Base-by-base conservation (phyloP, 2,113 vertebrate species). In the Pygoscelis adeliae region DNA sequence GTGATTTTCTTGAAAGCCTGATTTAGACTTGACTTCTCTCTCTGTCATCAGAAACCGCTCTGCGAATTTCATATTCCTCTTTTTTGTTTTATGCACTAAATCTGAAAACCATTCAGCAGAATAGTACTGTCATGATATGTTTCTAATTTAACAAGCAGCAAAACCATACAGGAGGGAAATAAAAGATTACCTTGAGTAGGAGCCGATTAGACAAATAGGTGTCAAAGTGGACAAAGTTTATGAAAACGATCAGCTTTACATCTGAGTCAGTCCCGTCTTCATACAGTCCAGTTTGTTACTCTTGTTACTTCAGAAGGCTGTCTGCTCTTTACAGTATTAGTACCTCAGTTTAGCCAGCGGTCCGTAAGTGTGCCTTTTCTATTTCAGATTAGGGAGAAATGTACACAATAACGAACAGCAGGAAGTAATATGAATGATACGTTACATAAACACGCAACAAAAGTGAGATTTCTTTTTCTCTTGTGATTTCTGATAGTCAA, bases 81-180 rank as follows among this genome's bases (percentile, higher is more conserved):
- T 77, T 50, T 36, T 36, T 62, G 27, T 79, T 77, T 21, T 67
- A 50, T 10, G 29, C 47, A 7, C 46, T 70, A 77, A 81, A 70
- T 73, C 30, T 55, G 59, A 94, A 77, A 88, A 55, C 13, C 8
- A 2, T 90, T 90, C 59, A 59, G 47, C 72, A 86, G 55, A 78
- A 40, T 6, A 63, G 46, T 10, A 20, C 42, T 38, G 21, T 14
- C 74, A 15, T 0, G 34, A 59, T 21, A 62, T 15, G 55, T 78
- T 89, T 84, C 73, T 87, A 91, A 89, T 92, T 91, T 84, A 76
- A 42, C 47, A 92, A 42, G 73, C 47, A 93, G 65, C 44, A 86
- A 69, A 89, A 42, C 29, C 2, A 0, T 56, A 21, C 9, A 9
- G 27, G 18, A 67, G 63, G 38, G 61, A 59, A 61, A 65, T 20